Evolutionary conservation across 2,797 vertebrate genomes (phyloP).

Genomic region (Crenichthys baileyi): DNA sequence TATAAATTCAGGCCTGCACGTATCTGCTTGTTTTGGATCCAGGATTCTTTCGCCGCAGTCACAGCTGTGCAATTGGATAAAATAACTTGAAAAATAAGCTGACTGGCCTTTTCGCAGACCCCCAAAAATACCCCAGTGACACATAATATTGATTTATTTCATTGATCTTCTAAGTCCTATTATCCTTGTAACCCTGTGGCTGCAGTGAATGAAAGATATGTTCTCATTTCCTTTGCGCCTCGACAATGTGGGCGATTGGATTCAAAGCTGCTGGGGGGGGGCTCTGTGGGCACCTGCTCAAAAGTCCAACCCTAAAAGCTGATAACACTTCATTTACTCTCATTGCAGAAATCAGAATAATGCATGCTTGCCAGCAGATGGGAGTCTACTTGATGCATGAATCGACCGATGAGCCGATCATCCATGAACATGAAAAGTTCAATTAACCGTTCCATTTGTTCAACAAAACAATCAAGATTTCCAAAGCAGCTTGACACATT

Average conservation of each 20-base stretch:
- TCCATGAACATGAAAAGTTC: slow-evolving; percentile 38
- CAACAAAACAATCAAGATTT: slow-evolving; percentile 10
- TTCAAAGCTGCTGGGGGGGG: slow-evolving; percentile 33
- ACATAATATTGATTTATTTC: slow-evolving; percentile 71
- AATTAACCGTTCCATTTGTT: slow-evolving; percentile 33
- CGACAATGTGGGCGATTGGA: slow-evolving; percentile 34
- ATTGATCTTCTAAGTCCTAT: slow-evolving; percentile 53
- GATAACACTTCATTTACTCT: slow-evolving; percentile 49
- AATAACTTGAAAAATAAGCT: slow-evolving; percentile 50
- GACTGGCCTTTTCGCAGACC: slow-evolving; percentile 37
- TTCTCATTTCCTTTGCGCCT: slow-evolving; percentile 59
- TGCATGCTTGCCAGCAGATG: slow-evolving; percentile 54
- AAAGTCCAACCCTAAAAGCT: slow-evolving; percentile 40
- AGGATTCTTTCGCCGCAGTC: slow-evolving; percentile 4
- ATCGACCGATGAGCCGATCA: slow-evolving; percentile 47
- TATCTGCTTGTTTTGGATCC: slow-evolving; percentile 52
- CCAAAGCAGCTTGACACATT: slow-evolving; percentile 24
- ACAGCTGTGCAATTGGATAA: slow-evolving; percentile 53
- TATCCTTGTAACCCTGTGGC: slow-evolving; percentile 33
- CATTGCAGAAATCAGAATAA: slow-evolving; percentile 45
- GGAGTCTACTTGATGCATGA: slow-evolving; percentile 44
- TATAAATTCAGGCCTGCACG: slow-evolving; percentile 40
- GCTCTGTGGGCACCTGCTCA: slow-evolving; percentile 60
- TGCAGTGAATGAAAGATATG: slow-evolving; percentile 29
- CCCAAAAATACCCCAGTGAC: slow-evolving; percentile 59